phyloP scores from a whole-genome alignment of 2,797 vertebrate species.

The Cossypha heuglini region DNA sequence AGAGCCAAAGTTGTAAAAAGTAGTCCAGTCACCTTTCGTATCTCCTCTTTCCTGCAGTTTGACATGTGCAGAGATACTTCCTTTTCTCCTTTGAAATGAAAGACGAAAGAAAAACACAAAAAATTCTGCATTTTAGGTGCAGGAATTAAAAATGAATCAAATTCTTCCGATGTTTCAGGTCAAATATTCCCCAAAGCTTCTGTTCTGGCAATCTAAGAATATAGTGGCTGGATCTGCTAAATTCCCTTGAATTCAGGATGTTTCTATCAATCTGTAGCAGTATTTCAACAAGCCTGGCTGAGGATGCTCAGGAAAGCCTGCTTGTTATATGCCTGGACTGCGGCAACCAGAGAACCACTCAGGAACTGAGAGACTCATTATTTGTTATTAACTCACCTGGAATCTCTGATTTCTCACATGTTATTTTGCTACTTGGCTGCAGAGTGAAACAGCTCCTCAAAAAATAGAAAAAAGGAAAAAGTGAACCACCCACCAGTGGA shows the following conservation, averaged over 20 bases:
- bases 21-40: background rate
- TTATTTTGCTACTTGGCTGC: background rate
- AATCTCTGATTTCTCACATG: background rate
- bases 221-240: background rate
- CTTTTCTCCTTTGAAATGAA: background rate
- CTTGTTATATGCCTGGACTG: background rate
- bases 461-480: background rate
- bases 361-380: background rate
- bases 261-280: background rate
- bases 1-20: constrained; percentile 14
- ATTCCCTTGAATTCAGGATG: background rate
- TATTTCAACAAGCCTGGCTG: background rate
- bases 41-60: background rate
- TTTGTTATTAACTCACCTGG: constrained; percentile 35
- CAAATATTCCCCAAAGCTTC: constrained; percentile 13
- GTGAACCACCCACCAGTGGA: background rate
- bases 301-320: background rate
- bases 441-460: background rate
- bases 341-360: constrained; percentile 2
- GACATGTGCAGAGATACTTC: background rate
- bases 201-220: background rate
- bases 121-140: background rate
- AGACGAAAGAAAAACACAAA: background rate
- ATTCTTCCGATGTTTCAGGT: background rate
- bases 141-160: background rate